These are phyloP conservation scores for Megamerina dolium DNA, from an alignment of 2,888 invertebrate species.

Conservation along the genomic window DNA sequence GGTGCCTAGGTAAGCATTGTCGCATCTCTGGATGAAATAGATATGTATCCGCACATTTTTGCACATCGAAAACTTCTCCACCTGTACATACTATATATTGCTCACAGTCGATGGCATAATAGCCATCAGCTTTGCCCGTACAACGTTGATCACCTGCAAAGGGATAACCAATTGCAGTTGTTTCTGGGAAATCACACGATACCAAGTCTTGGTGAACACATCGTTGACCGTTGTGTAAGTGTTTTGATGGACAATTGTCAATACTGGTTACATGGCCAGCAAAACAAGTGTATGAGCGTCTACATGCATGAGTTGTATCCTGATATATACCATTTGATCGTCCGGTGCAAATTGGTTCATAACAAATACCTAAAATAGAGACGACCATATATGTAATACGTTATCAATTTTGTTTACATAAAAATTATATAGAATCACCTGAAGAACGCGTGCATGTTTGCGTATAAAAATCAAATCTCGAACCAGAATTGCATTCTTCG, in stretches of 20 bases:
- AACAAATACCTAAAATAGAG: no score
- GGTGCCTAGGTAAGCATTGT: constrained; percentile 29
- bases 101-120: constrained; percentile 32
- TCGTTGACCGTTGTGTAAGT: constrained; percentile 52
- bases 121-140: constrained; percentile 32
- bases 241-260: constrained; percentile 51
- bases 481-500: no score
- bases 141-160: constrained; percentile 33
- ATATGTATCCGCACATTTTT: constrained; percentile 32
- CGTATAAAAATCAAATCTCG: no score
- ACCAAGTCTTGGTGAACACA: constrained; percentile 50
- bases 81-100: constrained; percentile 35
- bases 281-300: constrained; percentile 52
- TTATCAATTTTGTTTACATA: no score
- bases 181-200: constrained; percentile 51
- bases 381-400: no score
- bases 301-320: constrained; percentile 57
- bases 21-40: constrained; percentile 30
- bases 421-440: no score
- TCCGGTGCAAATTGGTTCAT: no score
- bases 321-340: no score
- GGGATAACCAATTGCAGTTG: constrained; percentile 35
- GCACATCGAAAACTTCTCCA: constrained; percentile 33
- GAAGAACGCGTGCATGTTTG: no score
- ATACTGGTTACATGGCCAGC: constrained; percentile 52